Evolutionary conservation across 2,113 vertebrate species (phyloP), one percentile per base, ranked within the genome.

Genomic region (Cheilinus undulatus): DNA sequence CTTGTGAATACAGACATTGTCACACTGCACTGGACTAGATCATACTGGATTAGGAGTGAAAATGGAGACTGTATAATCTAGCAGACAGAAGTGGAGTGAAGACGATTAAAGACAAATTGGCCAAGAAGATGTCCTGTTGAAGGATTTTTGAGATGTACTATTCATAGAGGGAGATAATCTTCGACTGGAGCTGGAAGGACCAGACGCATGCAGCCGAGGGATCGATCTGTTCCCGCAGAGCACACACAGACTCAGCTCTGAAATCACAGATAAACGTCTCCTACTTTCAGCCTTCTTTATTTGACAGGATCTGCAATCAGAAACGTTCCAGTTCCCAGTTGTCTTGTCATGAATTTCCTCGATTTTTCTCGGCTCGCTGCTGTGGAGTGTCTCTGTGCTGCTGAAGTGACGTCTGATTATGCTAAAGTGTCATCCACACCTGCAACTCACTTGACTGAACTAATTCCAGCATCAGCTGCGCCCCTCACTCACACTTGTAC

Each of bases 201-300:
- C 20, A 61, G 74, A 71, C 43, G 69, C 42, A 61, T 45, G 69
- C 70, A 50, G 51, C 70, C 46, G 51, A 61, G 34, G 42, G 54
- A 84, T 80, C 74, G 78, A 85, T 86, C 65, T 66, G 40, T 69
- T 84, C 60, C 62, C 61, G 71, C 51, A 64, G 42, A 82, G 66
- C 58, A 59, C 34, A 66, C 45, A 78, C 27, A 79, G 28, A 73
- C 66, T 42, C 26, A 67, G 38, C 43, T 52, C 52, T 24, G 58
- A 46, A 27, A 80, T 75, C 49, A 78, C 77, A 57, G 61, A 76
- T 82, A 67, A 67, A 80, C 22, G 53, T 71, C 61, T 80, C 32
- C n/a, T 24, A 26, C 48, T 60, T 53, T 52, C 36, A 8, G 13
- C 66, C 67, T 68, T 71, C 38, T 59, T 60, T 43, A 71, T 73